phyloP scores from a whole-genome alignment of 2,113 vertebrate genomes.

The Phainopepla nitens region DNA sequence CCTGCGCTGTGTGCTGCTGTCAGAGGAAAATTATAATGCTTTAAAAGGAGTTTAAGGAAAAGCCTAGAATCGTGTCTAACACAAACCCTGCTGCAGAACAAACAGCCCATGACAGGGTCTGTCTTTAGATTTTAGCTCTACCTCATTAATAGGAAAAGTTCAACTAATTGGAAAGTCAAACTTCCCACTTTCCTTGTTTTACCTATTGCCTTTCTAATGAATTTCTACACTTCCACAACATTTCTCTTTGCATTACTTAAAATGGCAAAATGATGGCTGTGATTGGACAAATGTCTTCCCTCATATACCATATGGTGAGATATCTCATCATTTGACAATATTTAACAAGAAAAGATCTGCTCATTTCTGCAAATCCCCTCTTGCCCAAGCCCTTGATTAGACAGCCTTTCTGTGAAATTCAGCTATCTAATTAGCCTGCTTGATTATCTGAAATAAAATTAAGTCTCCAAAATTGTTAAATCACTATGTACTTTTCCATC shows the following conservation, averaged over 20 bases:
- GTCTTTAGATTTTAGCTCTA: not conserved
- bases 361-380: not conserved
- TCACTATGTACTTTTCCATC: not conserved
- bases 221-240: not conserved
- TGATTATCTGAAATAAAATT: conserved; percentile 2
- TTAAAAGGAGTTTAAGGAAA: not conserved
- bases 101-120: not conserved
- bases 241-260: not conserved
- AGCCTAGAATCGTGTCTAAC: not conserved
- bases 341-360: not conserved
- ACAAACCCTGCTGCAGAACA: not conserved
- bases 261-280: not conserved
- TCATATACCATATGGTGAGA: not conserved
- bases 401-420: not conserved
- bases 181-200: not conserved
- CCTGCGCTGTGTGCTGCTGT: rapidly evolving
- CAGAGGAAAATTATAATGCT: not conserved
- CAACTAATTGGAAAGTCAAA: not conserved
- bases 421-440: not conserved
- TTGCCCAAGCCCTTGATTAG: not conserved
- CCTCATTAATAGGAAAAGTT: not conserved
- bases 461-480: not conserved
- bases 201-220: not conserved
- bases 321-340: not conserved
- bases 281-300: not conserved